Base-by-base conservation (phyloP, 1,140 invertebrate species). In the Trachymyrmex septentrionalis region DNA sequence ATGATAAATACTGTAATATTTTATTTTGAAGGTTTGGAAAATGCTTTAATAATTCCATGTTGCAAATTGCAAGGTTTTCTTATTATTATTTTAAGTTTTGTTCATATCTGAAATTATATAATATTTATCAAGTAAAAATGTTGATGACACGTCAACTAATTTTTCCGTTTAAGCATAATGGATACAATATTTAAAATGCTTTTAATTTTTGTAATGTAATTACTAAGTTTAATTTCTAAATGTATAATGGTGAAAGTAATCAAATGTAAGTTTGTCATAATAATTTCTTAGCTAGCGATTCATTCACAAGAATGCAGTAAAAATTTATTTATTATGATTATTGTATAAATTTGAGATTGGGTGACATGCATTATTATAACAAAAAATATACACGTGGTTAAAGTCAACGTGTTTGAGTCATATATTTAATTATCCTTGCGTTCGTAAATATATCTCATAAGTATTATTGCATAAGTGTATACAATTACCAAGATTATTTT, bases 391-490 rank as follows among this genome's bases (percentile, higher is more conserved):
- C 12, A 50, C 55, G 24, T 50, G 21, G 34, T 82, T 69, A 82
- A 82, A 73, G 55, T 82, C 80, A 82, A 82, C 67, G 53, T 12
- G 34, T n/a, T 48, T 48, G 67, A 61, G 27, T 16, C 53, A 72
- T 82, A 50, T 34, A 73, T 61, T 82, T 82, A 73, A 72, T 82
- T 82, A 82, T 5, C 12, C 24, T 61, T 21, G n/a, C 14, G 5
- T 71, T n/a, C 14, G 24, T 82, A 6, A n/a, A 21, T 57, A 61
- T 50, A 73, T 73, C 19, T 72, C 12, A 24, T 72, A 72, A 30
- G 14, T 71, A 61, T 1, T 53, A 63, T 48, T 19, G 14, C 0
- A 14, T 57, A n/a, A n/a, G 6, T 67, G 1, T 69, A 24, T 38
- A 12, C 14, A 12, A 44, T 64, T n/a, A n/a, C n/a, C 12, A 38